A percentile compares a stretch with the other conserved stretches of the same genome.
Evolutionary conservation across 2,113 vertebrate species (phyloP).

Genomic region (Bagarius yarrelli): DNA sequence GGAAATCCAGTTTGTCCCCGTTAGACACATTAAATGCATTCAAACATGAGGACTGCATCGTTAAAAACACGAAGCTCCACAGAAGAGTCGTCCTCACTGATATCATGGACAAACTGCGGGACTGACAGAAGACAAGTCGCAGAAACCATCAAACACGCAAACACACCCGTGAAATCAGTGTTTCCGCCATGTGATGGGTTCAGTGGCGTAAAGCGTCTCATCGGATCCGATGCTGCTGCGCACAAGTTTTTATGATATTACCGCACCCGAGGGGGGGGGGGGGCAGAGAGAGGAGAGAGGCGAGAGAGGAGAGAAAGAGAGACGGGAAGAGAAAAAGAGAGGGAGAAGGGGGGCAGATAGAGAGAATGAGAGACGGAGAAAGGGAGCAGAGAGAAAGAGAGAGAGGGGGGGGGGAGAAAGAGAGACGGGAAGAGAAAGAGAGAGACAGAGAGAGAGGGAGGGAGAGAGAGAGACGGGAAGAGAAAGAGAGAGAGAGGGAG

Average conservation of each 20-base stretch:
- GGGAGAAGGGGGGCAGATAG: neutral
- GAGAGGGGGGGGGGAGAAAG: too few relatives aligned
- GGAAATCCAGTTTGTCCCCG: neutral
- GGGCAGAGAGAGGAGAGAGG: neutral
- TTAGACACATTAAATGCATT: neutral
- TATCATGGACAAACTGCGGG: neutral
- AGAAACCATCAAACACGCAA: neutral
- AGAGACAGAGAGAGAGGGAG: too few relatives aligned
- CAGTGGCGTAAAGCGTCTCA: too few relatives aligned
- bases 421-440: too few relatives aligned
- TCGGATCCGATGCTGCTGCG: neutral
- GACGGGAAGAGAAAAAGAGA: neutral
- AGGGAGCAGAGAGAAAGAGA: too few relatives aligned
- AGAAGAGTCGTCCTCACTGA: neutral
- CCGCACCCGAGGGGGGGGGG: neutral
- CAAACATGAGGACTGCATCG: neutral
- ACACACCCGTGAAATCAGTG: neutral
- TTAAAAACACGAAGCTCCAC: neutral
- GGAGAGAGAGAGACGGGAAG: too few relatives aligned
- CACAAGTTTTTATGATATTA: constrained; percentile 7
- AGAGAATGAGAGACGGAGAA: too few relatives aligned
- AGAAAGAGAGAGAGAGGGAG: too few relatives aligned
- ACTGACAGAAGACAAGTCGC: neutral
- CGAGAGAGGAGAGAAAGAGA: too few relatives aligned
- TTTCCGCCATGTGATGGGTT: neutral